Base-by-base conservation (phyloP, 30 jellyfish, hydroid and myxozoan genomes). In the Chrysaora quinquecirrha region DNA sequence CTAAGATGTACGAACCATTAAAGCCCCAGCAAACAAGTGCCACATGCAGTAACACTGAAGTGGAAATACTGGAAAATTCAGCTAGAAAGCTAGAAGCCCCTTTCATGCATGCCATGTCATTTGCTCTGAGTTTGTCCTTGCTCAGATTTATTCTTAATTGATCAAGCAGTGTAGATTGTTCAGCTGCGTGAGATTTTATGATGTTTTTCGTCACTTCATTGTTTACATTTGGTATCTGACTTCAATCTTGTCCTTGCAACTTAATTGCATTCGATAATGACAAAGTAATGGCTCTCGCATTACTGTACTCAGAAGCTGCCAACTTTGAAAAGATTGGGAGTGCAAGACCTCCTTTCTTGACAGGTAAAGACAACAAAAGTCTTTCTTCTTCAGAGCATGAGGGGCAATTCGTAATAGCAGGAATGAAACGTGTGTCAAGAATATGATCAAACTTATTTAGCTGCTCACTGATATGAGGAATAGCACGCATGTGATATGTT, bases 301-400 rank as follows among this genome's bases (percentile, higher is more conserved):
- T 43, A 43, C 16, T 16, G 58, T 43, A 43, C 58, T 43, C 12
- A 43, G 58, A 43, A 43, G 58, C 58, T 43, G 58, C 58, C 16
- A 43, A 16, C 16, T 43, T 43, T 43, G 58, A 43, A 43, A 43
- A 43, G 58, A 6, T 43, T 43, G 58, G 16, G 58, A 43, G 9
- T 43, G 58, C 58, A 43, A 43, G 58, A 43, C 58, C 58, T 16
- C 58, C 16, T 43, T 43, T 16, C n/a, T 43, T 43, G 58, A 43
- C 58, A 43, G 58, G 16, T 43, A 43, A 43, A 43, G 9, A 43
- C 9, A 43, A 6, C 58, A 43, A 43, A 43, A 43, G 58, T 43
- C 58, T 43, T 43, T 43, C 58, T 43, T 43, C 58, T 43, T 43
- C 58, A 43, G 58, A 43, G 58, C 58, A 43, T 43, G 58, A 43